These are phyloP conservation scores for Clarias magur DNA, from an alignment of 2,113 vertebrate species.

Conservation along the genomic window DNA sequence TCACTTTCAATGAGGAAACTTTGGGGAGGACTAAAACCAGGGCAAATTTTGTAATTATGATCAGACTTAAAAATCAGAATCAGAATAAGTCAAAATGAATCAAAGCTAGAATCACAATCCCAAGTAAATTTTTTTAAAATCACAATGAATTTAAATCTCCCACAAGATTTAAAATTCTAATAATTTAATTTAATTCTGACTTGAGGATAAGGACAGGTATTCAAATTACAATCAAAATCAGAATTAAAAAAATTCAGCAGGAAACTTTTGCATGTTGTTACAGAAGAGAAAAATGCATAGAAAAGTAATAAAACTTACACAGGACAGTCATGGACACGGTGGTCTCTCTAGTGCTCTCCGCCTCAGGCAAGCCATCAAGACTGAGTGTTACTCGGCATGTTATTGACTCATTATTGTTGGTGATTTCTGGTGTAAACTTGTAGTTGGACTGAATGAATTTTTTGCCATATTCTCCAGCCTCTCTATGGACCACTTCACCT, in stretches of 20 bases:
- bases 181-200: background rate
- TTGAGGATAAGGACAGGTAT: too few species aligned
- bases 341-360: constrained; percentile 55
- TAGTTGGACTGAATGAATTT: constrained; percentile 33
- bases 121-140: background rate
- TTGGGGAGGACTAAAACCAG: background rate
- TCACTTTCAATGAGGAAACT: constrained; percentile 32
- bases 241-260: too few species aligned
- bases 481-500: constrained; percentile 36
- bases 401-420: constrained; percentile 47
- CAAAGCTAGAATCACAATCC: background rate
- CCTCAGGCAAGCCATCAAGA: constrained; percentile 43
- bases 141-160: background rate
- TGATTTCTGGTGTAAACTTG: constrained; percentile 46
- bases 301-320: constrained; percentile 62
- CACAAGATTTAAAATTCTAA: too few species aligned
- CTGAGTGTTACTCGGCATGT: constrained; percentile 64
- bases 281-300: background rate
- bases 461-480: background rate
- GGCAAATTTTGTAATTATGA: background rate
- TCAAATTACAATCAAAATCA: background rate
- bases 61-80: background rate
- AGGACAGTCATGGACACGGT: constrained; percentile 43
- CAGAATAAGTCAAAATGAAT: background rate
- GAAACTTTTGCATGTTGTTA: too few species aligned